A percentile compares a stretch with the other conserved stretches of the same genome.
phyloP scores from a whole-genome alignment of 2,888 invertebrate species.

The Leptinotarsa tumamoca region DNA sequence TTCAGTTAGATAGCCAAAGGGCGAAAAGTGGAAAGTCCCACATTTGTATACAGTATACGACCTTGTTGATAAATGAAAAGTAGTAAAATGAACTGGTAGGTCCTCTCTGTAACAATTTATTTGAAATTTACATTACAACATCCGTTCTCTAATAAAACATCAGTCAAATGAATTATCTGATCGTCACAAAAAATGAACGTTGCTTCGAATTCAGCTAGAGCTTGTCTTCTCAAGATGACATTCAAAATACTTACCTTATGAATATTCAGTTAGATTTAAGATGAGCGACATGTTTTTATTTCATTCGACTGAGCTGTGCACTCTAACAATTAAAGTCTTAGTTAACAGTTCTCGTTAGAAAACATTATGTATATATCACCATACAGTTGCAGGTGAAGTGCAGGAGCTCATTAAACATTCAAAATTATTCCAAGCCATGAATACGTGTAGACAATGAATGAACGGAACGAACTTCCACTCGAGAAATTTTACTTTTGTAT shows the following conservation, averaged over 20 bases:
- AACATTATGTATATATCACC: slow-evolving; percentile 1
- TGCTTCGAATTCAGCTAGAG: neutral
- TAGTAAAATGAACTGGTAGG: no score
- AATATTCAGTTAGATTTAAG: neutral
- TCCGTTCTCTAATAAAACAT: no score
- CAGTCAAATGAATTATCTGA: no score
- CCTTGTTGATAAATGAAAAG: no score
- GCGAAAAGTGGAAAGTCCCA: no score
- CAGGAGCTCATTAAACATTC: neutral
- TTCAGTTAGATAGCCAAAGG: no score
- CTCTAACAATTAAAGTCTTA: slow-evolving; percentile 14
- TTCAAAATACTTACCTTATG: neutral
- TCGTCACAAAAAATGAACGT: no score
- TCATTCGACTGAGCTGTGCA: slow-evolving; percentile 1
- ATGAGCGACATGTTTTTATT: slow-evolving; percentile 2
- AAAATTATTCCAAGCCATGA: neutral
- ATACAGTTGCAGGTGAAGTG: slow-evolving; percentile 1
- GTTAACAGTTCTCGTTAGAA: neutral
- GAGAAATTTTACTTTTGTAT: no score
- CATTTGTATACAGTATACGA: no score
- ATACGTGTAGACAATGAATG: neutral
- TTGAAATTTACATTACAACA: no score
- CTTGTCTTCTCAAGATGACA: neutral
- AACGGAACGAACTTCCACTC: neutral
- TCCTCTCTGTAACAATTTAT: no score